These are phyloP conservation scores for Chiridota heheva DNA, from an alignment of 35 echinoderm and acorn worm species.

Conservation along the genomic window DNA sequence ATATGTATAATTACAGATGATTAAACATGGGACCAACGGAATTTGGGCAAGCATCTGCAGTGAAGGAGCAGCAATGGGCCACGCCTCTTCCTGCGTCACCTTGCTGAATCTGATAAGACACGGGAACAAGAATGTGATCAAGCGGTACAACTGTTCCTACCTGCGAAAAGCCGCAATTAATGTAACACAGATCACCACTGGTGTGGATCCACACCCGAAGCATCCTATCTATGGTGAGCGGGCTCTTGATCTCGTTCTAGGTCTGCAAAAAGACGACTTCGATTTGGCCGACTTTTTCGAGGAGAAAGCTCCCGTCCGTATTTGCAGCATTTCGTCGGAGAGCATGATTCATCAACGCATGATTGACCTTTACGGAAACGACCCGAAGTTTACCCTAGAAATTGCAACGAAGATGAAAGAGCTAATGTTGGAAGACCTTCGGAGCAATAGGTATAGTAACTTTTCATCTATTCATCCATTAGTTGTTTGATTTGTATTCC, in stretches of 20 bases:
- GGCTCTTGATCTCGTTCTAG: constrained; percentile 52
- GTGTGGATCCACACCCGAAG: constrained; percentile 10
- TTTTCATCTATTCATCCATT: too few relatives aligned
- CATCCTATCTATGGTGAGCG: constrained; percentile 37
- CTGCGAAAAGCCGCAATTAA: constrained; percentile 4
- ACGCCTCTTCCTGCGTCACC: constrained; percentile 11
- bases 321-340: constrained; percentile 23
- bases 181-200: neutral
- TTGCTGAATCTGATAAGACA: constrained; percentile 47
- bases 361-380: constrained; percentile 36
- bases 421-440: constrained; percentile 41
- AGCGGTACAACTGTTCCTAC: constrained; percentile 38
- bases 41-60: neutral
- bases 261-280: constrained; percentile 28
- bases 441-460: constrained; percentile 17
- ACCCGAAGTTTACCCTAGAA: constrained; percentile 32
- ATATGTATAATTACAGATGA: neutral
- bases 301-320: constrained; percentile 35
- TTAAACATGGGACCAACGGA: neutral
- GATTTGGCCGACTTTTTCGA: too few relatives aligned
- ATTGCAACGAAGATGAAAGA: constrained; percentile 41
- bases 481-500: too few relatives aligned
- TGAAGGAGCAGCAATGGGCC: constrained; percentile 17
- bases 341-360: constrained; percentile 22
- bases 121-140: constrained; percentile 49